phyloP scores from a whole-genome alignment of 2,113 vertebrate species.

The Phoenicopterus ruber region DNA sequence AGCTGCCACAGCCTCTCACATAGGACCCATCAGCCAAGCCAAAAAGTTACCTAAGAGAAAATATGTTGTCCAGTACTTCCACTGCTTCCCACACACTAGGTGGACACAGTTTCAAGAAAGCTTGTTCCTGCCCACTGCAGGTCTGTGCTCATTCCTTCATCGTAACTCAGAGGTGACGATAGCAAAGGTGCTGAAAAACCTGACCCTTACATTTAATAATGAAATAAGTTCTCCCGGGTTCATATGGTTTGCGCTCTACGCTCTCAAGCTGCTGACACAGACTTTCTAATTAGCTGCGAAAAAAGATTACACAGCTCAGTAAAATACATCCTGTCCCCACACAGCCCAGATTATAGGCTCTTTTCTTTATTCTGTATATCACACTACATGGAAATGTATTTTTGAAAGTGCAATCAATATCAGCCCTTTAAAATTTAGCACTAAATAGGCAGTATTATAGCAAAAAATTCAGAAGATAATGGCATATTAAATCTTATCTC shows the following conservation, averaged over 20 bases:
- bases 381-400: not conserved
- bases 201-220: not conserved
- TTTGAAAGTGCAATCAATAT: slow-evolving; percentile 4
- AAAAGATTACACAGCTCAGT: not conserved
- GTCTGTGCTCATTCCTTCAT: not conserved
- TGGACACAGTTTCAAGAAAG: not conserved
- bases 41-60: not conserved
- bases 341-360: not conserved
- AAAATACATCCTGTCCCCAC: not conserved
- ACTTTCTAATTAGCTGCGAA: not conserved
- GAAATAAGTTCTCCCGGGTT: not conserved
- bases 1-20: not conserved
- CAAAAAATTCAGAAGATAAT: not conserved
- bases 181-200: not conserved
- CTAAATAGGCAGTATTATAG: not conserved
- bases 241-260: not conserved
- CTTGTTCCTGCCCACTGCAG: not conserved
- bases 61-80: not conserved
- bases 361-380: not conserved
- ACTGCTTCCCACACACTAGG: not conserved
- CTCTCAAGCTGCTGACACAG: not conserved
- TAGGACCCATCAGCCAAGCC: not conserved
- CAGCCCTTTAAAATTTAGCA: not conserved
- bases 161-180: not conserved
- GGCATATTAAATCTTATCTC: not conserved